phyloP scores from a whole-genome alignment of 2,797 vertebrate species.

The Merluccius polli region DNA sequence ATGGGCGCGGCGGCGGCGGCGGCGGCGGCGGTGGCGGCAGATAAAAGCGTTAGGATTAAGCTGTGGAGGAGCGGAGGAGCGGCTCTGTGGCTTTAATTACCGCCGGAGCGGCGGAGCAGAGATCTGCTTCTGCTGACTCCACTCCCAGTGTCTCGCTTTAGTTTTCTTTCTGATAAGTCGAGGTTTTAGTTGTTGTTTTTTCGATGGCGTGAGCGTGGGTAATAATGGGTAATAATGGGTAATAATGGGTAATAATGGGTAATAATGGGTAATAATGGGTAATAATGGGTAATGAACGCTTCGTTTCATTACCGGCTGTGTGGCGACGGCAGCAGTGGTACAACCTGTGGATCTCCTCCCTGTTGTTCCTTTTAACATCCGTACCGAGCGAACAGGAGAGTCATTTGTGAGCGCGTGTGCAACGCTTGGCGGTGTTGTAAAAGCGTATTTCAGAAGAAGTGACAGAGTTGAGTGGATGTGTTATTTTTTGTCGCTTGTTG shows the following conservation, averaged over 20 bases:
- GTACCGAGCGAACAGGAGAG: not conserved
- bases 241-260: no score
- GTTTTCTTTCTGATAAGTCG: not conserved
- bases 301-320: not conserved
- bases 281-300: no score
- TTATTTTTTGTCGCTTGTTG: not conserved
- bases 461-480: not conserved
- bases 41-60: conserved; percentile 3
- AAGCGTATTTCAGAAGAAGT: not conserved
- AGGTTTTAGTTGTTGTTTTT: not conserved
- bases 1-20: conserved; percentile 30
- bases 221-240: no score
- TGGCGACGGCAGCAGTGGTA: not conserved
- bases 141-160: not conserved
- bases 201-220: not conserved
- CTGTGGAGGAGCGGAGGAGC: not conserved
- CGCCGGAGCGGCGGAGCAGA: not conserved
- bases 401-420: not conserved
- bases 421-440: not conserved
- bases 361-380: not conserved
- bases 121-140: not conserved
- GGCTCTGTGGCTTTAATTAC: conserved; percentile 12
- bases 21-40: conserved; percentile 17
- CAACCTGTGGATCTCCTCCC: not conserved
- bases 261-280: no score